Percentiles rank a stretch among this genome's conserved stretches.
phyloP scores from a whole-genome alignment of 2,797 vertebrate species.

The Eulemur coronatus region DNA sequence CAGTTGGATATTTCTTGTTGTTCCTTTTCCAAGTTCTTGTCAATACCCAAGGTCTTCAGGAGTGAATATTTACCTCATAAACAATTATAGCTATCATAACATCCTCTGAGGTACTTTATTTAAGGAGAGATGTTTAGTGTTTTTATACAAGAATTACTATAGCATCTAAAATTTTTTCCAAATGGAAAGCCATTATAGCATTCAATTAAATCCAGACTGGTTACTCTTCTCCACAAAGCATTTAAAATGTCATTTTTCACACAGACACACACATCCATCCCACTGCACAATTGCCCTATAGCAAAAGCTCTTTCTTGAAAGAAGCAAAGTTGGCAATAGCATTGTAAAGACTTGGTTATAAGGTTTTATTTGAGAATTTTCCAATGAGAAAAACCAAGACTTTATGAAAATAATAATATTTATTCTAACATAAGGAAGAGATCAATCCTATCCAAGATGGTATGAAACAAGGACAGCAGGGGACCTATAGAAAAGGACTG shows the following conservation, averaged over 20 bases:
- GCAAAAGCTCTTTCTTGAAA: background rate
- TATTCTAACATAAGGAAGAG: background rate
- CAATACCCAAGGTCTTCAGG: background rate
- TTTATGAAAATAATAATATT: conserved; percentile 29
- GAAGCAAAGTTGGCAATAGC: background rate
- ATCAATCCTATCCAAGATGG: background rate
- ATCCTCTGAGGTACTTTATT: background rate
- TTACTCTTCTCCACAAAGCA: conserved; percentile 12
- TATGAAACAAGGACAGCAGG: background rate
- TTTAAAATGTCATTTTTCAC: conserved; percentile 29
- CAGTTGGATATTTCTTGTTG: background rate
- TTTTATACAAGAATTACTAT: background rate
- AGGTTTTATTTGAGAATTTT: background rate
- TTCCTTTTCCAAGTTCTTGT: conserved; percentile 3
- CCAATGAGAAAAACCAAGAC: background rate
- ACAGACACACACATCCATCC: background rate
- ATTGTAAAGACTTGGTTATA: background rate
- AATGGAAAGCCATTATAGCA: background rate
- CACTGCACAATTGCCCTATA: background rate
- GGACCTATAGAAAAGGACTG: background rate
- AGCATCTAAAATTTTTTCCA: conserved; percentile 33
- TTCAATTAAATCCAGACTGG: conserved; percentile 2
- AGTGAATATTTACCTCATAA: conserved; percentile 27
- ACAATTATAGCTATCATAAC: background rate
- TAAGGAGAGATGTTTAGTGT: conserved; percentile 18